A percentile compares a stretch with the other conserved stretches of the same genome.
Conservation (phyloP, 2,797 vertebrate species). For the Columba guinea region DNA sequence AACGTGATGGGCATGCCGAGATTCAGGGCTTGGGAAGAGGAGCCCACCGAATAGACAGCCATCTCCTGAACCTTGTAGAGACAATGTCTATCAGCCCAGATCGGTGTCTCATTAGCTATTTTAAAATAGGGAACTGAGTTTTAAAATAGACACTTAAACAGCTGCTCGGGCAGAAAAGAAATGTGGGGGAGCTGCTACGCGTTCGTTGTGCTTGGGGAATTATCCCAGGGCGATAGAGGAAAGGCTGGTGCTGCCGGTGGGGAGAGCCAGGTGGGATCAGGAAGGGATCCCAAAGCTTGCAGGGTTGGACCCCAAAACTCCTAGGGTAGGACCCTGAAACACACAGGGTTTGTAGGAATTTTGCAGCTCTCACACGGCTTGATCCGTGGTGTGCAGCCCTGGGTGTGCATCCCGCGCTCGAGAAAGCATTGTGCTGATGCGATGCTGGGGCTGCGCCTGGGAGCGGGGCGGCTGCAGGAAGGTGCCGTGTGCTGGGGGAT, state of each 20-base stretch:
- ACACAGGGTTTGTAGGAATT: not conserved
- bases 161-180: slow-evolving; percentile 1
- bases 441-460: not conserved
- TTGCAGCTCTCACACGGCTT: fast-evolving
- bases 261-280: not conserved
- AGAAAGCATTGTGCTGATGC: fast-evolving
- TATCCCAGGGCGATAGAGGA: not conserved
- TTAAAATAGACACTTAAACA: slow-evolving; percentile 45
- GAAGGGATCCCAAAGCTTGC: not conserved
- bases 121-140: slow-evolving; percentile 54
- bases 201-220: fast-evolving
- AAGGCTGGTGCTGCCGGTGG: not conserved
- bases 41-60: not conserved
- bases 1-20: not conserved
- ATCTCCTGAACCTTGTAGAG: not conserved
- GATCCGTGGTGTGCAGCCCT: fast-evolving
- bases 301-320: not conserved
- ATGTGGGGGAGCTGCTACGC: not conserved
- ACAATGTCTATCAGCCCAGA: not conserved
- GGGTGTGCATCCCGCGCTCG: not conserved
- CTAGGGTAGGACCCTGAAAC: not conserved
- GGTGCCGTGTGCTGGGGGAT: not conserved
- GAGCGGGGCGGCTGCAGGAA: not conserved
- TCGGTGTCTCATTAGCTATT: not conserved
- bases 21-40: not conserved